phyloP scores from a whole-genome alignment of 2,797 vertebrate species.

The Spheniscus humboldti region DNA sequence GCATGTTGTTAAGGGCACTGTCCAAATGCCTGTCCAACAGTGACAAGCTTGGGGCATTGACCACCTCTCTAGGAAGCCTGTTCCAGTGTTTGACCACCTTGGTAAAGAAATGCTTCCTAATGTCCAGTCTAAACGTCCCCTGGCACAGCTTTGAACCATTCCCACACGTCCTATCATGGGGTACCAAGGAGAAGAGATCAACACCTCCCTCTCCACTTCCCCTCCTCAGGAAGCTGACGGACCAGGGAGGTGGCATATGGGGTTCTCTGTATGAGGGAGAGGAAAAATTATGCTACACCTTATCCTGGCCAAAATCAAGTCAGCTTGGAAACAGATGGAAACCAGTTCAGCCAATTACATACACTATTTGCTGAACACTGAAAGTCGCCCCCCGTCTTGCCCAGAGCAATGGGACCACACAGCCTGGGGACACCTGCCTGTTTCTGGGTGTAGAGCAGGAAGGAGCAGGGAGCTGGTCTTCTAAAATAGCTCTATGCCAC shows the following conservation, averaged over 20 bases:
- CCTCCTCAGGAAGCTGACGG: background rate
- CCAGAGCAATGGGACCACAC: background rate
- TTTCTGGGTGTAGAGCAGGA: background rate
- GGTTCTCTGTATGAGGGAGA: fast-evolving
- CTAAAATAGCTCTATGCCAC: background rate
- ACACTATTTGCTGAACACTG: background rate
- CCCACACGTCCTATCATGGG: background rate
- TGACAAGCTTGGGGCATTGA: background rate
- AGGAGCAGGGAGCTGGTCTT: background rate
- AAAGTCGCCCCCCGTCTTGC: background rate
- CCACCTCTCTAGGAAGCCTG: background rate
- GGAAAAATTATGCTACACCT: background rate
- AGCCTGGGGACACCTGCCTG: background rate
- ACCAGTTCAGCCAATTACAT: background rate
- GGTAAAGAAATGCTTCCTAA: background rate
- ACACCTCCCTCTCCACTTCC: background rate
- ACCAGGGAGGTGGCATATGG: fast-evolving
- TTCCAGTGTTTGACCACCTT: background rate
- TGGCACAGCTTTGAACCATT: background rate
- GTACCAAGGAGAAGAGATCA: background rate
- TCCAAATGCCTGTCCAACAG: background rate
- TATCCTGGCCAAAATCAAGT: background rate
- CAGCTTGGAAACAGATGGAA: background rate
- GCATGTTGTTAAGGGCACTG: background rate
- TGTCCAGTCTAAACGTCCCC: background rate